Evolutionary conservation across 2,888 invertebrate genomes (phyloP), one percentile per base, ranked within the genome.

Genomic region (Amphipoea oculea): DNA sequence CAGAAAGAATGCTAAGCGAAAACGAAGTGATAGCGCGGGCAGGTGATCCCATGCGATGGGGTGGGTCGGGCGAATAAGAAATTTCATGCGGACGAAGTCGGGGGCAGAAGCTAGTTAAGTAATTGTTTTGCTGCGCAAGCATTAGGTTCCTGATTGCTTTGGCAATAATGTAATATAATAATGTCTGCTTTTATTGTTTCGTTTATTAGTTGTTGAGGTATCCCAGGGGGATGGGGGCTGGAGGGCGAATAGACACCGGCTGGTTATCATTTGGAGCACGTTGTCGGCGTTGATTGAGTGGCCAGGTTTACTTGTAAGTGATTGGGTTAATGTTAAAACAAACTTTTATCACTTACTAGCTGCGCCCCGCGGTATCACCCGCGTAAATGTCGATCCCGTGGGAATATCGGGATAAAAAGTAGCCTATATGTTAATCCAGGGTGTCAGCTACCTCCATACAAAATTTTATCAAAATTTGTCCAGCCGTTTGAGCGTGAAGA

Each of bases 191-290:
- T 71, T 74, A 85, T 83, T 83, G 76, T 79, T 86, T 77, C 63
- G 68, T 75, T 76, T 73, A 73, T 83, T 86, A 79, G 76, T 86
- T 74, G 73, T 62, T 36, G 69, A 63, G 72, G 62, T 72, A 57
- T 67, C 42, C 75, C 73, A 0, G 12, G 2, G 66, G 63, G 76
- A 36, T n/a, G n/a, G 14, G 23, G 78, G 68, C 23, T 48, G 4
- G 36, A 65, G 73, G 71, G 29, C 48, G 60, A 77, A 80, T 73
- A 85, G 72, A 77, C 65, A 62, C 73, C 29, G 72, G 74, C 36
- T 75, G 63, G 74, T 80, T 84, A 83, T 76, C 60, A 72, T 86
- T 74, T 75, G 6, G 36, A 40, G 54, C 69, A 73, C 63, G 57
- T 67, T 42, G 57, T 51, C 29, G 62, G 29, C 9, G 45, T 68